phyloP scores from a whole-genome alignment of 2,113 vertebrate genomes.

The Ceyx cyanopectus region DNA sequence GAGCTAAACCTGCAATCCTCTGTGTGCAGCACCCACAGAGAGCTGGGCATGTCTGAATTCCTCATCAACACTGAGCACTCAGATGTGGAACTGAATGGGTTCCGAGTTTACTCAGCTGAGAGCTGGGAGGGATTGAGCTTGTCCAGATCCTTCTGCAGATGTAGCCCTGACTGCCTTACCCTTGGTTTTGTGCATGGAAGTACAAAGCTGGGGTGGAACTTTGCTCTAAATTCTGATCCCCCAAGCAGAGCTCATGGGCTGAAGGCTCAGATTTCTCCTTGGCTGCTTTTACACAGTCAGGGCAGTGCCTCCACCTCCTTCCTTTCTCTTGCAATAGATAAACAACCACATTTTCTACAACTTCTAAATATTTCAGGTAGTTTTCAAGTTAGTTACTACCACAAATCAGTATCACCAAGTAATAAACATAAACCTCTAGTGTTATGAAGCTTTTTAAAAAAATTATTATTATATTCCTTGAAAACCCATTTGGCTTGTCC shows the following conservation, averaged over 20 bases:
- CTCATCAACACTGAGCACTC: neutral
- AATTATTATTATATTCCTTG: too few species aligned
- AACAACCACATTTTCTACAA: neutral
- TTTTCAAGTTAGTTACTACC: neutral
- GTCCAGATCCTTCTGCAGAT: neutral
- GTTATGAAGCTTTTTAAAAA: too few species aligned
- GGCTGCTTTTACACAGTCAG: neutral
- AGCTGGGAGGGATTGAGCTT: neutral
- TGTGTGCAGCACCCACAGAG: neutral
- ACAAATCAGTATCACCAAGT: neutral
- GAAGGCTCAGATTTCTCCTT: neutral
- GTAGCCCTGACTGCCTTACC: neutral
- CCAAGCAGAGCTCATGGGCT: neutral
- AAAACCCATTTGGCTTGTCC: too few species aligned
- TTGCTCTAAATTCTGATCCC: neutral
- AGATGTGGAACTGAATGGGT: neutral
- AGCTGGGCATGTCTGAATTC: neutral
- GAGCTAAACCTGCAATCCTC: neutral
- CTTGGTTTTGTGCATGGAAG: neutral
- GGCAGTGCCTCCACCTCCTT: neutral
- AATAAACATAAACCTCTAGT: too few species aligned
- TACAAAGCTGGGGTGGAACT: neutral
- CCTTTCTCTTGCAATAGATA: neutral
- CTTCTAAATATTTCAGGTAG: neutral
- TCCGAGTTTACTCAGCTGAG: neutral